Evolutionary conservation across 1,140 invertebrate genomes (phyloP).

Genomic region (Mamestra configurata): DNA sequence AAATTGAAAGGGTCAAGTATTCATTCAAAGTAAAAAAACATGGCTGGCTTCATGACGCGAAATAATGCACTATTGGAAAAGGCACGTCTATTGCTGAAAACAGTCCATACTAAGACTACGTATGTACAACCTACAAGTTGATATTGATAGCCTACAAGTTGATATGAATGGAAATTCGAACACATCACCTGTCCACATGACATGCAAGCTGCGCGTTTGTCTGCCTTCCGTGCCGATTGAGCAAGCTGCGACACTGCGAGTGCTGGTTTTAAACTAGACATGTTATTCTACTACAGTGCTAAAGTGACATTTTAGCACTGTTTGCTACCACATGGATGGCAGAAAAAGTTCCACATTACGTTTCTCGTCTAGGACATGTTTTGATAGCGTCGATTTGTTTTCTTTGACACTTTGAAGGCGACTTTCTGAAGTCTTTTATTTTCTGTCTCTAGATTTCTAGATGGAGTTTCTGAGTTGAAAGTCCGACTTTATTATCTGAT

Average conservation of each 20-base stretch:
- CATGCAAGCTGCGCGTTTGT: not conserved
- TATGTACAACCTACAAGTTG: too few relatives aligned
- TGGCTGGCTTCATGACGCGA: too few relatives aligned
- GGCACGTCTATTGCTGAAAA: too few relatives aligned
- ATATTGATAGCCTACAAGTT: too few relatives aligned
- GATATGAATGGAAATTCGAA: slow-evolving; percentile 28
- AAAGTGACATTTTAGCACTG: not conserved
- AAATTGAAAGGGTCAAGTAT: too few relatives aligned
- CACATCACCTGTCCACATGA: not conserved
- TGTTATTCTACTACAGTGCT: not conserved
- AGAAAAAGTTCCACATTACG: not conserved
- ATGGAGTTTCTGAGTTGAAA: not conserved
- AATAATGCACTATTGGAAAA: too few relatives aligned
- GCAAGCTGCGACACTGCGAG: not conserved
- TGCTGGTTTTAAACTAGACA: not conserved
- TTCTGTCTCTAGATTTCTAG: not conserved
- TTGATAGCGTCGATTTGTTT: not conserved
- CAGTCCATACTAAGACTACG: too few relatives aligned
- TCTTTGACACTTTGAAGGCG: not conserved
- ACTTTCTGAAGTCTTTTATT: slow-evolving; percentile 6
- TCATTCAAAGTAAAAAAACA: too few relatives aligned
- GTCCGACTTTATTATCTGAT: not conserved
- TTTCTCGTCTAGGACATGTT: not conserved
- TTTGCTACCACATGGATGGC: not conserved
- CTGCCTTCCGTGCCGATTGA: not conserved